Evolutionary conservation across 2,113 vertebrate genomes (phyloP).

Genomic region (Engraulis encrasicolus): DNA sequence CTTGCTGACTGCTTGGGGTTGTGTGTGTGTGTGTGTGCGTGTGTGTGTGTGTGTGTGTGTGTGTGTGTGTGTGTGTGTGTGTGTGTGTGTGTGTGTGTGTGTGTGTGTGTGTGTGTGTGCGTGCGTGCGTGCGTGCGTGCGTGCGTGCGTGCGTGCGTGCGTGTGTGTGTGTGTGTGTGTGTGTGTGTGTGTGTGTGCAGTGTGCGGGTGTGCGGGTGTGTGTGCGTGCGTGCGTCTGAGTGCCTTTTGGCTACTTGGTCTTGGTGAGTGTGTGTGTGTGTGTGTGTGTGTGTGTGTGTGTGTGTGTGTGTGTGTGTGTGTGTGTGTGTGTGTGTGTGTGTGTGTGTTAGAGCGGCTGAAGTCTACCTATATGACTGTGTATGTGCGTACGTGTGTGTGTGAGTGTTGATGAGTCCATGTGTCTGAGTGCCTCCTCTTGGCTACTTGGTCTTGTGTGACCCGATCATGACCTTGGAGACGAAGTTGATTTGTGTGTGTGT

Average conservation of each 20-base stretch:
- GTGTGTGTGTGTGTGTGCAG: background rate
- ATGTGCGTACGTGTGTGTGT: background rate
- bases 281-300: background rate
- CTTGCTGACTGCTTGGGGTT: background rate
- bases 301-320: no score
- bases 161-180: background rate
- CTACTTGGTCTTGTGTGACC: slow-evolving; percentile 86
- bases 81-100: background rate
- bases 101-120: background rate
- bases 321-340: background rate
- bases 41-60: no score
- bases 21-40: background rate
- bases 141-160: background rate
- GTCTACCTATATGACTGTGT: no score
- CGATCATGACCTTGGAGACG: slow-evolving; percentile 98
- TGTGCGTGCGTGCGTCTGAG: background rate
- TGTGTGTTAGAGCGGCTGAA: no score
- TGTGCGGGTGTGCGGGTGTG: background rate
- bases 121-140: background rate
- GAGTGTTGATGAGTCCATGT: background rate
- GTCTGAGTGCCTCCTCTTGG: background rate
- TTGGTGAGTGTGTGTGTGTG: background rate
- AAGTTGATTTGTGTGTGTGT: slow-evolving; percentile 64
- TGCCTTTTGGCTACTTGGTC: background rate
- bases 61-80: background rate